Evolutionary conservation across 2,797 vertebrate genomes (phyloP), one percentile per base, ranked within the genome.

Genomic region (Gallinago stenura): DNA sequence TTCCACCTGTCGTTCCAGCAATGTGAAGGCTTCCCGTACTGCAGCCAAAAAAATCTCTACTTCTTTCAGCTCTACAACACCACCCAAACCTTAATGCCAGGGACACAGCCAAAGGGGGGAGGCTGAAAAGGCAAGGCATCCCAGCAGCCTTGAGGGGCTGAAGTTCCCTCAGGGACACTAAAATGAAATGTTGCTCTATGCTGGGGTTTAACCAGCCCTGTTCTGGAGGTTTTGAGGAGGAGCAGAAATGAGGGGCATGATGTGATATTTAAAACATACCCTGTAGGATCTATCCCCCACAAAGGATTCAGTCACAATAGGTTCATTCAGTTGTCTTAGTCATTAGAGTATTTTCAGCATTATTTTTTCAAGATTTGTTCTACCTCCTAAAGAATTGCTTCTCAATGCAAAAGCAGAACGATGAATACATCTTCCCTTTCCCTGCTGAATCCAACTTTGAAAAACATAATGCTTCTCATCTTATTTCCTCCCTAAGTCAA

Each of bases 321-420:
- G 46, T 78, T 81, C 41, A 43, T 81, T 85, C 79, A 75, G 78
- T 79, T 26, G 4, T 80, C 41, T 64, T 58, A 83, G 60, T 81
- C 83, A 85, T 87, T 75, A 73, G 56, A 62, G 62, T 76, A 54
- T 60, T 94, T 77, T 70, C 80, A 77, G 68, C 57, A 80, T 83
- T 91, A 77, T 85, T 92, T 95, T 95, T 93, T 46, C 64, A 84
- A 96, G 81, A 90, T 94, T 68, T 80, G 57, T 65, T 95, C 83
- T 92, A 75, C 64, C 68, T 88, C 39, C 37, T 75, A 26, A 93
- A 93, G 78, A 90, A 94, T 46, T 83, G 72, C 72, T 93, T 90
- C 82, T 92, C 81, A 56, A 68, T 33, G 83, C 83, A 95, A 86
- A 95, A 93, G 46, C 78, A 75, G 76, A 89, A 64, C 43, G 75